These are phyloP conservation scores for Axea sp. DNA, from an alignment of 2,888 invertebrate species.

Conservation along the genomic window DNA sequence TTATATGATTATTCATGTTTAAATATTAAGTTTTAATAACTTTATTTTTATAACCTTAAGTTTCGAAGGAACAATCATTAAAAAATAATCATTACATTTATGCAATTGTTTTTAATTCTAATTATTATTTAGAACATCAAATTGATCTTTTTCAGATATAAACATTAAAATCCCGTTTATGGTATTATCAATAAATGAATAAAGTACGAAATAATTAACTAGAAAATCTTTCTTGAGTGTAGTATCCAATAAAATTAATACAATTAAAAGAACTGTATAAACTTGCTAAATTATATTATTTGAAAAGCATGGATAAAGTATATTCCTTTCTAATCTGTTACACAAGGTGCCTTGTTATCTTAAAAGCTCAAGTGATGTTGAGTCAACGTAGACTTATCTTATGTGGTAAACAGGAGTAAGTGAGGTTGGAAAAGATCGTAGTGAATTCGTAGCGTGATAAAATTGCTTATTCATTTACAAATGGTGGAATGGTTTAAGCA, in stretches of 20 bases:
- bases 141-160: too few relatives aligned
- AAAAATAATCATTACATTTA: too few relatives aligned
- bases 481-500: conserved; percentile 36
- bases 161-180: conserved; percentile 25
- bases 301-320: conserved; percentile 42
- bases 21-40: not conserved
- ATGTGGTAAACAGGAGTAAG: conserved; percentile 59
- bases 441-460: conserved; percentile 38
- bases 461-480: conserved; percentile 52
- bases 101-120: too few relatives aligned
- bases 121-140: too few relatives aligned
- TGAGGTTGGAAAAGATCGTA: conserved; percentile 47
- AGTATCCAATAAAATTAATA: too few relatives aligned
- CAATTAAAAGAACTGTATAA: conserved; percentile 20
- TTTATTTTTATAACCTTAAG: too few relatives aligned
- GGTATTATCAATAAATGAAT: conserved; percentile 38
- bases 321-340: conserved; percentile 50
- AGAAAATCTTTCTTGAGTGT: conserved; percentile 21
- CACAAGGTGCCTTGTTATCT: conserved; percentile 57
- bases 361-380: conserved; percentile 61
- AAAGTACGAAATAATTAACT: conserved; percentile 23
- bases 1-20: not conserved
- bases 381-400: conserved; percentile 57
- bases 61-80: too few relatives aligned
- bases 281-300: conserved; percentile 47